Base-by-base conservation (phyloP, 2,113 vertebrate genomes). In the Hippocampus abdominalis region DNA sequence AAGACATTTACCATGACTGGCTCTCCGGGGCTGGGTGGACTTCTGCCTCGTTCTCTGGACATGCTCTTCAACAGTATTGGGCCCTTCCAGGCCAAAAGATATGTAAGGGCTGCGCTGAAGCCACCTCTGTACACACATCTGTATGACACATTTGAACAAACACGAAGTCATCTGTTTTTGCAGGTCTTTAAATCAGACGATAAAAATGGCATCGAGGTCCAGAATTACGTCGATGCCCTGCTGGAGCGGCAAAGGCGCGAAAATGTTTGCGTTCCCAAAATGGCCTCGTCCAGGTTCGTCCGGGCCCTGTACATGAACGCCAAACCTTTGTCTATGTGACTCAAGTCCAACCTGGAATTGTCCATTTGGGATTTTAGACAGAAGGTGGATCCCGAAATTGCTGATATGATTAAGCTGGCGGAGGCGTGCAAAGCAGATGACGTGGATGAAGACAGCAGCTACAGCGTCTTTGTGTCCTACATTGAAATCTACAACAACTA, bases 401-500 rank as follows among this genome's bases (percentile, higher is more conserved):
- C 94, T 2, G 96, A 98, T 73, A 96, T 98, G 95, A 94, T 99
- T 71, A 91, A 84, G 0, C 85, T 91, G 0, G 94, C 92, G 69
- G 96, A 99, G 3, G 91, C 88, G 15, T 95, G 88, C 84, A 92
- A 87, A 79, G 90, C 82, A 8, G 92, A 94, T 1, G 94, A 91
- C 0, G 88, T 98, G 5, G 97, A 99, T 48, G 97, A 98, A 72
- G 97, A 98, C 73, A 96, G 94, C 39, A 93, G 95, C 75, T 99
- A 96, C 82, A 91, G 94, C 3, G 74, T 98, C 25, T 98, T 99
- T 62, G 94, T 99, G 25, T 98, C 97, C 67, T 99, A 98, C 60
- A 92, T 98, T 2, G 96, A 98, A 90, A 98, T 98, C 80, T 98
- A 98, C 89, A 99, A 98, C 84, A 99, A 98, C 89, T 99, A 98